Evolutionary conservation across 2,113 vertebrate species (phyloP).

Genomic region (Thinocorus orbignyianus): DNA sequence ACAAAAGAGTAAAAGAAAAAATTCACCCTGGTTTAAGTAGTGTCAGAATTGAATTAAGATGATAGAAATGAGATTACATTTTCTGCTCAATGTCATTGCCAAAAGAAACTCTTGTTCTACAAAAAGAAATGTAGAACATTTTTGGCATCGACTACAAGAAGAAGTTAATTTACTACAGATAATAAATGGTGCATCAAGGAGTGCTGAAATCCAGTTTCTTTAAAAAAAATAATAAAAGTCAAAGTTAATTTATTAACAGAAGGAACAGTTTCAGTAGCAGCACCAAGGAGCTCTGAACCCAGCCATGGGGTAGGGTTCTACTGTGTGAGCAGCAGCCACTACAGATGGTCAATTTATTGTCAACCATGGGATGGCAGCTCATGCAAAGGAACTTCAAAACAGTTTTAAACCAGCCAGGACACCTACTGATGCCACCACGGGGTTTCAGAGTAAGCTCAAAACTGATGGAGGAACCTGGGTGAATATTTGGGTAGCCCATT

Average conservation of each 20-base stretch:
- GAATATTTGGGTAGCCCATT: not conserved
- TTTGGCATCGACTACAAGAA: not conserved
- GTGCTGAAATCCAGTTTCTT: not conserved
- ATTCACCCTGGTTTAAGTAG: not conserved
- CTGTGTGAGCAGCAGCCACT: fast-evolving
- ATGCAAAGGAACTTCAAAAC: not conserved
- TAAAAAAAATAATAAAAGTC: not conserved
- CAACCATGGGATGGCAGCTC: not conserved
- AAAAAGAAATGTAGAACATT: not conserved
- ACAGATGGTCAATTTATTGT: fast-evolving
- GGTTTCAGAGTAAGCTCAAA: not conserved
- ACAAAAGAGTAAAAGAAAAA: not conserved
- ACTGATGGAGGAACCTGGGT: not conserved
- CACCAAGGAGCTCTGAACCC: not conserved
- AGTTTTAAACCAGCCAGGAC: not conserved
- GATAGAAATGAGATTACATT: not conserved
- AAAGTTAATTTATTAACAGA: not conserved
- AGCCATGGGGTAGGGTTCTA: fast-evolving
- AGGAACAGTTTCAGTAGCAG: not conserved
- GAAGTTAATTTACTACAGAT: not conserved
- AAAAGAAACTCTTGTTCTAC: not conserved
- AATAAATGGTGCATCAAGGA: not conserved
- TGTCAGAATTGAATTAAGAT: not conserved
- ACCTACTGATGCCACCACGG: not conserved
- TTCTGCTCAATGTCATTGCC: not conserved